These are phyloP conservation scores for Temnothorax unifasciatus DNA, from an alignment of 2,888 invertebrate genomes.

Conservation along the genomic window DNA sequence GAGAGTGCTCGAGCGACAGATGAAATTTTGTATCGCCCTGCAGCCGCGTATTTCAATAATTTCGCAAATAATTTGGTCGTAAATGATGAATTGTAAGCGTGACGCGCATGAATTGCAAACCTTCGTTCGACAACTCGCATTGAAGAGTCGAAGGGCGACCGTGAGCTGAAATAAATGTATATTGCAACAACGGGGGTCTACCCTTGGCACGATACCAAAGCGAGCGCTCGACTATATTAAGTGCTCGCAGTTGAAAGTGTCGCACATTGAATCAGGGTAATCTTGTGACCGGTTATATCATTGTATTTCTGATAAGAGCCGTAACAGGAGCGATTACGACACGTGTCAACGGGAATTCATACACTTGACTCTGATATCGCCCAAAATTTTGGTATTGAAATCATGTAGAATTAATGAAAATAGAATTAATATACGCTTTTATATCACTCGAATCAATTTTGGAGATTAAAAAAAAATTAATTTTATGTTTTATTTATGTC, in stretches of 20 bases:
- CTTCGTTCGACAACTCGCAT: neutral
- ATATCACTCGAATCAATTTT: neutral
- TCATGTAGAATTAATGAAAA: neutral
- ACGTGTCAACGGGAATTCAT: neutral
- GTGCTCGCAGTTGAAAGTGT: constrained; percentile 15
- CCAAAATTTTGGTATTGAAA: neutral
- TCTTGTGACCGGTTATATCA: constrained; percentile 18
- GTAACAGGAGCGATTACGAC: constrained; percentile 13
- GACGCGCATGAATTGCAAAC: neutral
- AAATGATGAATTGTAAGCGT: neutral
- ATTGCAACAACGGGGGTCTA: constrained; percentile 38
- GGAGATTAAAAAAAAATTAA: neutral
- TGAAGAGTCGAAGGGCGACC: constrained; percentile 24
- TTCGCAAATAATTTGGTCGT: too few relatives aligned
- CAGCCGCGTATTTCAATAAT: too few relatives aligned
- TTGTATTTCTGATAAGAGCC: constrained; percentile 18
- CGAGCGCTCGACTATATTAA: constrained; percentile 21
- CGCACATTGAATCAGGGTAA: constrained; percentile 1
- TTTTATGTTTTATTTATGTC: neutral
- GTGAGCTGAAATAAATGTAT: constrained; percentile 57
- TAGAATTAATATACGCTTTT: too few relatives aligned
- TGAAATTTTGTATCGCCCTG: too few relatives aligned
- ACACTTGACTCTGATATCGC: neutral
- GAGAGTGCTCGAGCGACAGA: too few relatives aligned
- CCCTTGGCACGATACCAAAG: constrained; percentile 54